These are phyloP conservation scores for Rhipidura dahli DNA, from an alignment of 2,113 vertebrate genomes.

Conservation along the genomic window DNA sequence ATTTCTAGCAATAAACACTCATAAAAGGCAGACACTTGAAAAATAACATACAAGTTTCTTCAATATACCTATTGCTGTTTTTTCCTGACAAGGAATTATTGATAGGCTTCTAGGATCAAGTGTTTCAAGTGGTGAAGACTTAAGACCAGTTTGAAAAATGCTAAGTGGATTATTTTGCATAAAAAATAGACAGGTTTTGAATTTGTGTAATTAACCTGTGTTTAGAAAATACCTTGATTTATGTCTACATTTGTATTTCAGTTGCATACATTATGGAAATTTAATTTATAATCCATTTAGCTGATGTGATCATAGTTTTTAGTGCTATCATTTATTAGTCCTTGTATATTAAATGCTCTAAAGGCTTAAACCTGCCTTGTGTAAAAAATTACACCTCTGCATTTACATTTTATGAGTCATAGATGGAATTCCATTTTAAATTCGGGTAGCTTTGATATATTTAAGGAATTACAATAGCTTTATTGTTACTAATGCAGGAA, in stretches of 20 bases:
- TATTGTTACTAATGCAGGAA: slow-evolving; percentile 72
- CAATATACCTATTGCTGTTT: slow-evolving; percentile 84
- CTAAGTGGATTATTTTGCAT: slow-evolving; percentile 99
- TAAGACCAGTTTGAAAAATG: slow-evolving; percentile 80
- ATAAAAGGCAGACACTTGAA: slow-evolving; percentile 90
- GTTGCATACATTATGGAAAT: slow-evolving; percentile 99
- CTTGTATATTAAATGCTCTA: slow-evolving; percentile 90
- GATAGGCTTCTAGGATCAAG: slow-evolving; percentile 85
- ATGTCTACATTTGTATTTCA: slow-evolving; percentile 89
- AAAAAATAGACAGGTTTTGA: slow-evolving; percentile 92
- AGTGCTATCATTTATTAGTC: slow-evolving; percentile 96
- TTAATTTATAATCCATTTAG: slow-evolving; percentile 99
- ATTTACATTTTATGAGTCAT: slow-evolving; percentile 94
- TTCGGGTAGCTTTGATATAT: slow-evolving; percentile 74
- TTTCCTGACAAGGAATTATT: slow-evolving; percentile 86
- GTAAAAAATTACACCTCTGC: slow-evolving; percentile 80
- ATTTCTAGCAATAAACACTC: slow-evolving; percentile 99
- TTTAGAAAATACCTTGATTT: slow-evolving; percentile 99
- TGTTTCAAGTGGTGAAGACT: slow-evolving; percentile 74
- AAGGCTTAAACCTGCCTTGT: slow-evolving; percentile 83
- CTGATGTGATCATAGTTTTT: slow-evolving; percentile 95
- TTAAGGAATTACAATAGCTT: slow-evolving; percentile 63
- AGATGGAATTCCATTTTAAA: slow-evolving; percentile 85
- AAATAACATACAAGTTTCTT: slow-evolving; percentile 82
- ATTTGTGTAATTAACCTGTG: slow-evolving; percentile 97